Conservation (phyloP, 2,888 invertebrate species). For the Carterocephalus palaemon region DNA sequence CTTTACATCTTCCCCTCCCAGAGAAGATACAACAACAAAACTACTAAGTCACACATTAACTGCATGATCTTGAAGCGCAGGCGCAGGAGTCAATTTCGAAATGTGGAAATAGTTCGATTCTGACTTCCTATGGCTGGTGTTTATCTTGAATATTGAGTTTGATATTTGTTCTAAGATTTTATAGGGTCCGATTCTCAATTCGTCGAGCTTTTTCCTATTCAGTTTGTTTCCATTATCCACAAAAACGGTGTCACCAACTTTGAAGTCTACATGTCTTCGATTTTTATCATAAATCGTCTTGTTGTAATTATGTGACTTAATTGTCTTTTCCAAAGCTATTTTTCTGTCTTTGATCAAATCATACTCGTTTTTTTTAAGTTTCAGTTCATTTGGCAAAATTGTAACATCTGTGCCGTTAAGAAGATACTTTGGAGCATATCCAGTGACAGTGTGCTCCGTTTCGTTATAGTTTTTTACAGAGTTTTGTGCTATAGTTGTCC, state of each 20-base stretch:
- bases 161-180: slow-evolving; percentile 34
- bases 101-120: too few species aligned
- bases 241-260: slow-evolving; percentile 20
- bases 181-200: slow-evolving; percentile 34
- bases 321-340: slow-evolving; percentile 24
- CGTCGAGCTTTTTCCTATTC: slow-evolving; percentile 37
- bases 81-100: too few species aligned
- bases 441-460: slow-evolving; percentile 23
- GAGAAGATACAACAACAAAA: too few species aligned
- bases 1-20: too few species aligned
- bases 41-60: too few species aligned
- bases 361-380: slow-evolving; percentile 1
- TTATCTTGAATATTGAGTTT: slow-evolving; percentile 35
- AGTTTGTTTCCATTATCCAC: slow-evolving; percentile 38
- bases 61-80: too few species aligned
- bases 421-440: slow-evolving; percentile 24
- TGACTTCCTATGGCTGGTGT: slow-evolving; percentile 34
- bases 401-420: slow-evolving; percentile 21
- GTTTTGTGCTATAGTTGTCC: slow-evolving; percentile 1
- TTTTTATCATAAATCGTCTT: slow-evolving; percentile 25
- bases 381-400: slow-evolving; percentile 21
- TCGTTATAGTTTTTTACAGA: slow-evolving; percentile 20
- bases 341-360: slow-evolving; percentile 20
- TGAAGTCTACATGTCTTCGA: slow-evolving; percentile 20
- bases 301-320: slow-evolving; percentile 25